These are phyloP conservation scores for Ichneumon xanthorius DNA, from an alignment of 2,888 invertebrate species.

Conservation along the genomic window DNA sequence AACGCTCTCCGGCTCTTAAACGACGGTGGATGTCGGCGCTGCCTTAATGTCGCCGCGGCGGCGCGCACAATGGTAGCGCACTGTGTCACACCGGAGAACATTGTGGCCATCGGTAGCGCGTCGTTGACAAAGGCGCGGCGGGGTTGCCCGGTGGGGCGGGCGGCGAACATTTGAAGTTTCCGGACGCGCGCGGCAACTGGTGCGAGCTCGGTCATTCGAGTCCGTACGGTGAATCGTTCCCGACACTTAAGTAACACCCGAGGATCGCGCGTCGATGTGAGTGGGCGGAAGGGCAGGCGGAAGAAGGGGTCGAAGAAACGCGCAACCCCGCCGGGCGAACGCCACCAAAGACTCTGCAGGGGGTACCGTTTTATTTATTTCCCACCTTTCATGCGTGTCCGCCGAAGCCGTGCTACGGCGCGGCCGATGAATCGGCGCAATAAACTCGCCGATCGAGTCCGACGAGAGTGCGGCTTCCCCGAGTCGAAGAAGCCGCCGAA, in stretches of 20 bases:
- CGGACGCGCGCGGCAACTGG: constrained; percentile 27
- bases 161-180: constrained; percentile 59
- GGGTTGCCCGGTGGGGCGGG: constrained; percentile 44
- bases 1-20: constrained; percentile 37
- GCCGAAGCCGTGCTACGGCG: constrained; percentile 31
- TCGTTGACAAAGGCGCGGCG: constrained; percentile 52
- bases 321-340: constrained; percentile 32
- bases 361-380: constrained; percentile 34
- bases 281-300: constrained; percentile 24
- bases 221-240: constrained; percentile 24
- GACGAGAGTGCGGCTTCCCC: constrained; percentile 3
- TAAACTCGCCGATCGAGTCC: constrained; percentile 21
- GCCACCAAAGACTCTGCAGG: constrained; percentile 39
- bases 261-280: constrained; percentile 20
- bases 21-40: constrained; percentile 16
- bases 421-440: constrained; percentile 14
- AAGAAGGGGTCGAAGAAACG: constrained; percentile 45
- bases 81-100: constrained; percentile 43
- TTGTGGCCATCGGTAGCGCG: constrained; percentile 15
- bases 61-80: constrained; percentile 35
- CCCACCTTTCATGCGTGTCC: constrained; percentile 32
- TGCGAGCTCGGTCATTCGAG: constrained; percentile 43
- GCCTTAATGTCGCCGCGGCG: constrained; percentile 56
- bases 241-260: constrained; percentile 44
- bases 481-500: constrained; percentile 47